Evolutionary conservation across 2,797 vertebrate genomes (phyloP).

Genomic region (Ctenopoma kingsleyae): DNA sequence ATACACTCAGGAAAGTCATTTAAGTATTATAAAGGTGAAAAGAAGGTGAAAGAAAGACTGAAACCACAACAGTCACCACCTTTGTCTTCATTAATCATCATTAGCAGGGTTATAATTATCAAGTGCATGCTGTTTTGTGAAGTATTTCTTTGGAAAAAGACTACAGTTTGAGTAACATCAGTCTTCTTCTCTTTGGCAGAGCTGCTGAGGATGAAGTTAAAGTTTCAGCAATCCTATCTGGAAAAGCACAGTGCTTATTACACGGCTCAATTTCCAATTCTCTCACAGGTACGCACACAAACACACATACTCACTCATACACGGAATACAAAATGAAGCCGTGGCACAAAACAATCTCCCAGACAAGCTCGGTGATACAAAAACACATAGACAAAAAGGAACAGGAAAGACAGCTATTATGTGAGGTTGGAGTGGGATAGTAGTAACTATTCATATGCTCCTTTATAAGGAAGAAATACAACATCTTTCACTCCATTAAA

Average conservation of each 20-base stretch:
- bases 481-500: conserved; percentile 65
- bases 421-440: conserved; percentile 41
- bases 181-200: conserved; percentile 75
- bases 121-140: conserved; percentile 53
- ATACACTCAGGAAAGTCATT: background rate
- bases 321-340: conserved; percentile 75
- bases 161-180: conserved; percentile 50
- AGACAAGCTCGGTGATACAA: conserved; percentile 75
- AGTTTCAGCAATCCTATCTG: conserved; percentile 76
- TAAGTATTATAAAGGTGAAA: conserved; percentile 2
- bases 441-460: conserved; percentile 60
- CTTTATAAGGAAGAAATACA: conserved; percentile 60
- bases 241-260: conserved; percentile 77
- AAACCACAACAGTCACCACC: conserved; percentile 42
- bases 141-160: conserved; percentile 45
- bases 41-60: background rate
- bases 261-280: conserved; percentile 82
- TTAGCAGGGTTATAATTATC: conserved; percentile 44
- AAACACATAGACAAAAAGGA: conserved; percentile 59
- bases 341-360: conserved; percentile 72
- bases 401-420: conserved; percentile 58
- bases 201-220: conserved; percentile 70
- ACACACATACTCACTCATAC: conserved; percentile 18
- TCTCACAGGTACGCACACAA: conserved; percentile 71
- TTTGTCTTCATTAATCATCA: conserved; percentile 50